Percentiles rank a stretch among this genome's conserved stretches.
phyloP scores from a whole-genome alignment of 2,888 invertebrate species.

The Stenodera caucasica region DNA sequence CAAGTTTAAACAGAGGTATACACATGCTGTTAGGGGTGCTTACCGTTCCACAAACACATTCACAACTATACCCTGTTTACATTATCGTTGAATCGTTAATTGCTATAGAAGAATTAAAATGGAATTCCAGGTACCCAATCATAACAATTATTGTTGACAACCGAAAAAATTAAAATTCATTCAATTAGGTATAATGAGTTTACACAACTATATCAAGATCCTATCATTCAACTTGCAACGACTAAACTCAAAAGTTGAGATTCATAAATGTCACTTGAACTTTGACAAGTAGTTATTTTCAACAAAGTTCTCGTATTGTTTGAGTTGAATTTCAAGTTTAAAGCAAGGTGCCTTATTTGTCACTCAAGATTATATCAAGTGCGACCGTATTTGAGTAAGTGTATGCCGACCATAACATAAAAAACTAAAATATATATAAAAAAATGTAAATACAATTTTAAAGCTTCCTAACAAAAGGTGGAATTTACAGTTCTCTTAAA shows the following conservation, averaged over 20 bases:
- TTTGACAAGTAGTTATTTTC: not conserved
- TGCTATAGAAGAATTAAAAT: constrained; percentile 19
- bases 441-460: too few species aligned
- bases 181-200: not conserved
- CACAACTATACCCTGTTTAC: constrained; percentile 22
- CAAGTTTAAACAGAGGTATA: constrained; percentile 30
- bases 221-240: not conserved
- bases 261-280: not conserved
- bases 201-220: not conserved
- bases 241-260: not conserved
- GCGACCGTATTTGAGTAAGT: too few species aligned
- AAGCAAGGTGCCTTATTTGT: not conserved
- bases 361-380: not conserved
- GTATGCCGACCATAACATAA: too few species aligned
- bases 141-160: too few species aligned
- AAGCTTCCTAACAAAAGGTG: too few species aligned
- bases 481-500: not conserved
- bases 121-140: not conserved
- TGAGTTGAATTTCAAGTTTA: not conserved
- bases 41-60: constrained; percentile 16
- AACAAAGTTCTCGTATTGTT: not conserved
- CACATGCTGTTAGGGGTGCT: constrained; percentile 30
- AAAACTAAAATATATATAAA: too few species aligned
- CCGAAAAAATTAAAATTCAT: too few species aligned
- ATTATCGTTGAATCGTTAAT: constrained; percentile 26